Base-by-base conservation (phyloP, 2,888 invertebrate genomes). In the Rhabditophanes sp. region DNA sequence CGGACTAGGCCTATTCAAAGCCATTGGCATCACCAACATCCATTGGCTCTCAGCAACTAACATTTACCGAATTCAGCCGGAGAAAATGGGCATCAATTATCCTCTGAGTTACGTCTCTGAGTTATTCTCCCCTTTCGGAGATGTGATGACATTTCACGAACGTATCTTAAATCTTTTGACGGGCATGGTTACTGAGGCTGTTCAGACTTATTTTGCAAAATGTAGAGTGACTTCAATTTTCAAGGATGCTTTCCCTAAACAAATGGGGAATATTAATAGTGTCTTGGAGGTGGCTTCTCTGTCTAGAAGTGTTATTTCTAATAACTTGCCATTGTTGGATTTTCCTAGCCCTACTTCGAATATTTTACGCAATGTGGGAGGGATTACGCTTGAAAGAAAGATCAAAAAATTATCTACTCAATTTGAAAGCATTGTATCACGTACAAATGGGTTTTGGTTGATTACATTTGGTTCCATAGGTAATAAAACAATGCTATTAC, bases 381-480 rank as follows among this genome's bases (percentile, higher is more conserved):
- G 53, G 7, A 38, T 53, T 26, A 47, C 53, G 5, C 47, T 53
- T 2, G 43, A 43, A 3, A 30, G 11, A 16, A 30, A 30, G 6
- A 24, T 17, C 17, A 30, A 24, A 22, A 30, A 30, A 30, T 14
- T 25, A 23, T 16, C 21, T 24, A 28, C 29, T 24, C 21, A 30
- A 7, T 9, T 12, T 18, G 25, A 30, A 22, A 30, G 12, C 11
- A 15, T 5, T 14, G 5, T 22, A 25, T 22, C 12, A 30, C 21
- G 21, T 28, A 30, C 31, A 30, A 28, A 28, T 28, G 21, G 21
- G 18, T 40, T 37, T 20, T 17, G 30, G 25, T 32, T 58, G 3
- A 44, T 58, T 6, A 56, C 55, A 3, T 58, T 58, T 26, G 58
- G 58, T 3, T 45, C 56, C 11, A 58, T 58, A n/a, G n/a, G n/a